Evolutionary conservation across 2,888 invertebrate species (phyloP), one percentile per base, ranked within the genome.

Genomic region (Trichogramma evanescens): DNA sequence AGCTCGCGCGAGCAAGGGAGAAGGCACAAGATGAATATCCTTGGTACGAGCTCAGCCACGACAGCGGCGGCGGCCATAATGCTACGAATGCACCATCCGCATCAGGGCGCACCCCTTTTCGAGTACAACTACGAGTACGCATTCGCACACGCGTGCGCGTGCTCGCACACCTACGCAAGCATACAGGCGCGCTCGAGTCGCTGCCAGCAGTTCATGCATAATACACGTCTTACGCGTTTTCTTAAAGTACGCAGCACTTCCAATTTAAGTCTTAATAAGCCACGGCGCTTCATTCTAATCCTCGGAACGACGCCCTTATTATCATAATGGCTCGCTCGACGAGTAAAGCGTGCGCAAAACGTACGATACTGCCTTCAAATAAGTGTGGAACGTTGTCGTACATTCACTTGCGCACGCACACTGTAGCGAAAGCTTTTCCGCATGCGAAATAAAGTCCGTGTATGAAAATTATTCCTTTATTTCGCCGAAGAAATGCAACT

Each of bases 1-100:
- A 68, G 68, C 66, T 59, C 65, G 62, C 54, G 65, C 26, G 68
- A 67, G 73, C 69, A 71, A 74, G 74, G 68, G 73, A 76, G 26
- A 26, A 26, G 26, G 26, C 26, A 26, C 26, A 26, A 78, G 77
- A 77, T 75, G 73, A 71, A 78, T 77, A 74, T 75, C 72, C 76
- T 74, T 75, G 76, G 69, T 68, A 69, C 69, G 68, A 69, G 69
- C 73, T 70, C 74, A 72, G 74, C 71, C 73, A 74, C 70, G 71
- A 70, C 68, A 72, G 69, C 71, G 69, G 68, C 73, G 74, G 74
- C 77, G 73, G 77, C 77, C 77, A 77, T 77, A 76, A 77, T 77
- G 75, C 74, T 70, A 71, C 68, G 70, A 71, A 74, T 75, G 71
- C 74, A 75, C 71, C 73, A 73, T 70, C 70, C 68, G 68, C 63